Percentiles rank a stretch among this genome's conserved stretches.
These are phyloP conservation scores for Muscidifurax raptorellus DNA, from an alignment of 1,140 invertebrate species.

Conservation along the genomic window DNA sequence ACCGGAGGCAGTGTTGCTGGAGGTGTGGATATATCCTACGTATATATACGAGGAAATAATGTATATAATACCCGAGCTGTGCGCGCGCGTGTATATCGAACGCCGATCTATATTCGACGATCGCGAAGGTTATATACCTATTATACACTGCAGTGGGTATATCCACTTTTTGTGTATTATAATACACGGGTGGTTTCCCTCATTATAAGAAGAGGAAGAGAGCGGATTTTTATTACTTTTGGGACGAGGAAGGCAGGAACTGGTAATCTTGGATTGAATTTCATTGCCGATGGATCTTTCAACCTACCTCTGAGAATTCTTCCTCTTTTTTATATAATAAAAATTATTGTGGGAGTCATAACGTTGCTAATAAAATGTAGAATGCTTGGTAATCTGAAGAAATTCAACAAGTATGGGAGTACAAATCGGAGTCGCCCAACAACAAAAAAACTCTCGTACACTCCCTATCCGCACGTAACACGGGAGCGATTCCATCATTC, in stretches of 20 bases:
- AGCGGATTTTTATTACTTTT: not conserved
- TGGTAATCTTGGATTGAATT: not conserved
- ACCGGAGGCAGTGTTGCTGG: conserved; percentile 1
- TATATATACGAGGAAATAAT: not conserved
- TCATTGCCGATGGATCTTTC: not conserved
- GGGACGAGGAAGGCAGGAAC: not conserved
- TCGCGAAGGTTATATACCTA: not conserved
- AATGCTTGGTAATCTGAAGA: no score
- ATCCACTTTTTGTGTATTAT: not conserved
- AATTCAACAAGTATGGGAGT: no score
- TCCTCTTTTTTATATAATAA: no score
- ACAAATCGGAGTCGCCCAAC: no score
- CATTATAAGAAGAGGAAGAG: not conserved
- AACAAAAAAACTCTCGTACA: no score
- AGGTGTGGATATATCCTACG: not conserved
- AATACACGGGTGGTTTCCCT: not conserved
- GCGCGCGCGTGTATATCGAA: not conserved
- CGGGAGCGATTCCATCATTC: not conserved
- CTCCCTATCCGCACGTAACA: not conserved
- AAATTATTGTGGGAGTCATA: no score
- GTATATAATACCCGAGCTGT: not conserved
- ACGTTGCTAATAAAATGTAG: no score
- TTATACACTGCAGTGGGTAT: not conserved
- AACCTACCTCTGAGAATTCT: no score
- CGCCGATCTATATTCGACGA: conserved; percentile 6